A percentile compares a stretch with the other conserved stretches of the same genome.
These are phyloP conservation scores for Sylvia borin DNA, from an alignment of 2,797 vertebrate genomes.

Conservation along the genomic window DNA sequence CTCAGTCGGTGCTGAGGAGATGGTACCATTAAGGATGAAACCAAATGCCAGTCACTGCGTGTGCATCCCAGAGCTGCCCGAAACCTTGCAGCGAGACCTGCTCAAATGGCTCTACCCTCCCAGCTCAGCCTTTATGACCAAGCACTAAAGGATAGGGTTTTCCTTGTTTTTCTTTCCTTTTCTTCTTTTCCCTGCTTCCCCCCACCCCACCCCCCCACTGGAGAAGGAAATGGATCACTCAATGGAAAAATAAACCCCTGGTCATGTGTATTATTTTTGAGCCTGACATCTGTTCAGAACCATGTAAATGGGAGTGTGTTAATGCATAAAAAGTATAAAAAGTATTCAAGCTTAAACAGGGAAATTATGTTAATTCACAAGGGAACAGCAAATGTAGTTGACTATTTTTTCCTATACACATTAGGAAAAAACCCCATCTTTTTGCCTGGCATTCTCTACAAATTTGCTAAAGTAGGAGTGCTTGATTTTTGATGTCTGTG, in stretches of 20 bases:
- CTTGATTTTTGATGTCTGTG: background rate
- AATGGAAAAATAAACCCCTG: background rate
- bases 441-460: background rate
- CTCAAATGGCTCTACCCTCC: background rate
- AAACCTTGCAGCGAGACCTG: background rate
- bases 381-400: background rate
- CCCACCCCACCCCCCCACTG: too few species aligned
- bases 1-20: slow-evolving; percentile 46
- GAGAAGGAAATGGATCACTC: background rate
- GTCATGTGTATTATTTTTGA: background rate
- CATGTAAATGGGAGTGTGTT: background rate
- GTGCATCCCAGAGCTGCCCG: background rate
- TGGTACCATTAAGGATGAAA: slow-evolving; percentile 52
- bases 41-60: slow-evolving; percentile 34
- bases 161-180: background rate
- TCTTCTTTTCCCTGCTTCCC: too few species aligned
- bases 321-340: slow-evolving; percentile 4
- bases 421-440: fast-evolving
- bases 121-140: background rate
- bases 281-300: slow-evolving; percentile 3
- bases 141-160: background rate
- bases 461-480: background rate
- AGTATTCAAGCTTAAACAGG: slow-evolving; percentile 19
- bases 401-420: background rate
- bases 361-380: slow-evolving; percentile 11